These are phyloP conservation scores for Pteronura brasiliensis DNA, from an alignment of 2,113 vertebrate species.

Conservation along the genomic window DNA sequence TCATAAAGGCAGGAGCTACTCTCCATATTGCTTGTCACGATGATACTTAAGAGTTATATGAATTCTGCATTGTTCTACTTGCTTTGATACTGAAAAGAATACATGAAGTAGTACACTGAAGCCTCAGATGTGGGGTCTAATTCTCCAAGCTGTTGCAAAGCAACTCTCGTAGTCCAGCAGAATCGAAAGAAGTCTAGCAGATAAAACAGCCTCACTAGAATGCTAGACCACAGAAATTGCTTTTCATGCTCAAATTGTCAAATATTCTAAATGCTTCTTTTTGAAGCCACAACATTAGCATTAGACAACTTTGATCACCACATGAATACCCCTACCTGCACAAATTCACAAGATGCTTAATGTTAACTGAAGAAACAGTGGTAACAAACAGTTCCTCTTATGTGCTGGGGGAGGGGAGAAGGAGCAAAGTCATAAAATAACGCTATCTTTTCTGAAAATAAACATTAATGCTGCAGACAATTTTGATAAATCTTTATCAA, in stretches of 20 bases:
- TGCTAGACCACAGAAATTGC: slow-evolving; percentile 48
- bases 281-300: neutral
- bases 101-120: neutral
- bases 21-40: neutral
- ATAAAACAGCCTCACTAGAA: slow-evolving; percentile 8
- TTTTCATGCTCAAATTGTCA: slow-evolving; percentile 44
- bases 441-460: slow-evolving; percentile 9
- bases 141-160: neutral
- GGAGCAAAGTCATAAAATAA: neutral
- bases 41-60: neutral
- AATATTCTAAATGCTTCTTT: slow-evolving; percentile 8
- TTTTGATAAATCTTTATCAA: neutral
- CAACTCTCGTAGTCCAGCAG: neutral
- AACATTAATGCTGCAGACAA: neutral
- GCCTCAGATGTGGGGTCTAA: neutral
- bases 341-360: neutral
- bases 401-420: neutral
- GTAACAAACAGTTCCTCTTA: neutral
- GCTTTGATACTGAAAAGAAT: neutral
- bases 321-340: neutral
- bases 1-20: too few relatives aligned
- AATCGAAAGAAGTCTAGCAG: neutral
- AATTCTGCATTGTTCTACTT: neutral
- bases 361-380: neutral
- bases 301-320: slow-evolving; percentile 37